Conservation (phyloP, 2,113 vertebrate genomes). For the Gymnorhina tibicen region DNA sequence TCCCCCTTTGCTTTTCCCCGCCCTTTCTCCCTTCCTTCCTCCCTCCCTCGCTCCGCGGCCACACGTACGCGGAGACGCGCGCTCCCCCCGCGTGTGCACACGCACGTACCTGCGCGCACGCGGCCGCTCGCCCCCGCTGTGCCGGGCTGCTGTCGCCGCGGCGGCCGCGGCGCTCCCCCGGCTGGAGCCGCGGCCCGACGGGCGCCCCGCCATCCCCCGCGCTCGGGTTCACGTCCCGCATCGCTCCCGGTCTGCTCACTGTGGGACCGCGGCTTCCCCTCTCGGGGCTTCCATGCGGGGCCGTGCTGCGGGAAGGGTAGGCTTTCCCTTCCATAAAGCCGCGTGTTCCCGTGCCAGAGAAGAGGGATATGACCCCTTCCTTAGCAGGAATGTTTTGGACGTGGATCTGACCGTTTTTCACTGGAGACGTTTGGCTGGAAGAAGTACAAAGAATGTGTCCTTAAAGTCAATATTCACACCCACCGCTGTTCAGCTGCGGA, state of each 20-base stretch:
- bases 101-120: too few species aligned
- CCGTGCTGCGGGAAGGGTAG: background rate
- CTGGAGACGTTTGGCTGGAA: background rate
- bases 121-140: too few species aligned
- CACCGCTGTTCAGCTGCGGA: background rate
- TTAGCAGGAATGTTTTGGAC: background rate
- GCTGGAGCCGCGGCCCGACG: background rate
- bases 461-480: background rate
- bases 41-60: too few species aligned
- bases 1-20: too few species aligned
- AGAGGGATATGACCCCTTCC: background rate
- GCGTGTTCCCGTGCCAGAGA: background rate
- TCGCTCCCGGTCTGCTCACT: background rate
- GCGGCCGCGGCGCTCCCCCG: too few species aligned
- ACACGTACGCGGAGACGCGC: too few species aligned
- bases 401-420: background rate
- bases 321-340: rapidly evolving
- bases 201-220: too few species aligned
- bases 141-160: background rate
- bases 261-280: background rate
- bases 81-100: too few species aligned
- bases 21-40: too few species aligned
- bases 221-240: background rate
- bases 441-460: background rate
- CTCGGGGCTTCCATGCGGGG: rapidly evolving